A percentile compares a stretch with the other conserved stretches of the same genome.
Conservation (phyloP, 2,113 vertebrate genomes). For the Naja naja region DNA sequence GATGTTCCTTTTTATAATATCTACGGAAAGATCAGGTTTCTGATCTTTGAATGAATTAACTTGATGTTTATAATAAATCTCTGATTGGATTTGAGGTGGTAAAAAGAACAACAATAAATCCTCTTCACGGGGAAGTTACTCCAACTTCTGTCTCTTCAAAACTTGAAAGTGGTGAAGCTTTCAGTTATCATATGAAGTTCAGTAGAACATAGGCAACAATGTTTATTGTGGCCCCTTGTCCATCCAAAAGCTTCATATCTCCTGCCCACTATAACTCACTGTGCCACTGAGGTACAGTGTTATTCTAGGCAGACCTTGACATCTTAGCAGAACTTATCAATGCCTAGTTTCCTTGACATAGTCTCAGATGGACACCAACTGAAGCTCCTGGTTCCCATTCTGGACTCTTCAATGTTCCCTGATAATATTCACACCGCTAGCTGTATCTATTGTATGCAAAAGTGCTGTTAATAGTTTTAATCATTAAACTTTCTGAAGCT, state of each 20-base stretch:
- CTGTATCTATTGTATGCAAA: conserved; percentile 49
- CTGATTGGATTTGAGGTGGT: neutral
- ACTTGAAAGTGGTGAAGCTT: neutral
- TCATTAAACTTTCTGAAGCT: conserved; percentile 67
- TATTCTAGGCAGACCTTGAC: too few relatives aligned
- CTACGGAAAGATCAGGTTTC: neutral
- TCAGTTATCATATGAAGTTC: neutral
- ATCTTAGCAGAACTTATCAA: neutral
- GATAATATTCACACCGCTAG: conserved; percentile 37
- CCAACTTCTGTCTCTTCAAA: neutral
- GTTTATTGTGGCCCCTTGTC: neutral
- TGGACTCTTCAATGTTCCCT: neutral
- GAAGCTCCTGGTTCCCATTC: neutral
- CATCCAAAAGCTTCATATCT: neutral
- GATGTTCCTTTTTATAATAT: neutral
- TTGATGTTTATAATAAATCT: neutral
- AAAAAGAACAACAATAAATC: neutral
- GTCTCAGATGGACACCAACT: neutral
- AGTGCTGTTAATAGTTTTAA: conserved; percentile 56
- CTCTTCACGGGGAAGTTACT: neutral
- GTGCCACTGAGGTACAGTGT: neutral
- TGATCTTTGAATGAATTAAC: neutral
- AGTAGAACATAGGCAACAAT: neutral
- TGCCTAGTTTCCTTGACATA: neutral
- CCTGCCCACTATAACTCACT: neutral